A percentile compares a stretch with the other conserved stretches of the same genome.
phyloP scores from a whole-genome alignment of 2,797 vertebrate species.

The Pseudopleuronectes americanus region DNA sequence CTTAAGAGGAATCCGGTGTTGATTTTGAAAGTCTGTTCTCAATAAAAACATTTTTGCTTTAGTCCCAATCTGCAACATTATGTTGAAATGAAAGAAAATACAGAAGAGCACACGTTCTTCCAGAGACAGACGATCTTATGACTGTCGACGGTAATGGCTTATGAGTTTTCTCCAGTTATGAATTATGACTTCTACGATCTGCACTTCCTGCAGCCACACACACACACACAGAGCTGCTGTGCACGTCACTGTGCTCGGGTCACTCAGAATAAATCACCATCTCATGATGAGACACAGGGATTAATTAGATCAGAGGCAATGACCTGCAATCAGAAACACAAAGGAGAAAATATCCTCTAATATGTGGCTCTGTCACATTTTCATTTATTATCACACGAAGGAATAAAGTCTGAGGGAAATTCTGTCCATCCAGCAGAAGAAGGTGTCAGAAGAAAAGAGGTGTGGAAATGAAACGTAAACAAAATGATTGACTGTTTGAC shows the following conservation, averaged over 20 bases:
- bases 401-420: neutral
- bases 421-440: neutral
- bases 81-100: neutral
- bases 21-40: too few species aligned
- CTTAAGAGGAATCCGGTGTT: too few species aligned
- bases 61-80: too few species aligned
- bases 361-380: neutral
- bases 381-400: neutral
- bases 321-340: constrained; percentile 53
- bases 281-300: constrained; percentile 42
- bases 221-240: neutral
- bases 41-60: too few species aligned
- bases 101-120: neutral
- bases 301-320: constrained; percentile 44
- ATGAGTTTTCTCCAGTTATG: constrained; percentile 13
- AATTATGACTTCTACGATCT: constrained; percentile 14
- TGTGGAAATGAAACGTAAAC: too few species aligned
- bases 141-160: neutral
- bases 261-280: constrained; percentile 42
- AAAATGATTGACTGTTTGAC: too few species aligned
- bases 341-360: constrained; percentile 27
- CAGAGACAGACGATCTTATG: neutral
- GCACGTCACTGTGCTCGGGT: constrained; percentile 15
- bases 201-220: constrained; percentile 7
- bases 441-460: neutral